Conservation (phyloP, 1,140 invertebrate genomes). For the Drosophila rhopaloa region DNA sequence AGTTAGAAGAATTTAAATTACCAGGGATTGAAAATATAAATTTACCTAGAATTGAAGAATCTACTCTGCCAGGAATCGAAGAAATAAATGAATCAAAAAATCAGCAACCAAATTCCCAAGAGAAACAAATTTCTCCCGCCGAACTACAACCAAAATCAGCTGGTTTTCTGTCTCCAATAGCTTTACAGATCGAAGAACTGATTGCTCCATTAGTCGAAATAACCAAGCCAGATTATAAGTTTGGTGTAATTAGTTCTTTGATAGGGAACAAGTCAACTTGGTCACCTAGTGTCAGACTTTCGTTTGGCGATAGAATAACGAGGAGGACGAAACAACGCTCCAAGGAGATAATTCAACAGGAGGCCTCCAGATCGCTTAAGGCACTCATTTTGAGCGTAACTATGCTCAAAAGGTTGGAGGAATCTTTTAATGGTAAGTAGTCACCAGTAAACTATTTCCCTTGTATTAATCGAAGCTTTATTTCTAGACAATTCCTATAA, state of each 20-base stretch:
- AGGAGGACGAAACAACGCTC: background rate
- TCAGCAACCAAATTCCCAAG: background rate
- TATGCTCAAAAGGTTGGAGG: background rate
- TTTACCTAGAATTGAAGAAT: background rate
- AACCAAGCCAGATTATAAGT: background rate
- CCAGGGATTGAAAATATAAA: background rate
- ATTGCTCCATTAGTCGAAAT: background rate
- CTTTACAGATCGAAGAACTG: background rate
- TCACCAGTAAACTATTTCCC: accelerated
- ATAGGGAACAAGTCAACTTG: constrained; percentile 12
- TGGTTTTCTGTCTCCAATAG: background rate
- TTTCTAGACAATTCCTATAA: background rate
- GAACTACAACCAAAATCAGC: background rate
- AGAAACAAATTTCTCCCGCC: background rate
- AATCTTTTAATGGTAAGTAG: background rate
- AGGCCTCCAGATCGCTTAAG: constrained; percentile 6
- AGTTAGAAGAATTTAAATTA: background rate
- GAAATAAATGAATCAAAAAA: background rate
- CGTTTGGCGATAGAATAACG: constrained; percentile 9
- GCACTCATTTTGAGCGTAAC: background rate
- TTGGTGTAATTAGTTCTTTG: background rate
- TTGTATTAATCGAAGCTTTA: background rate
- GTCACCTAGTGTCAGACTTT: background rate
- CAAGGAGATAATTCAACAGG: constrained; percentile 8
- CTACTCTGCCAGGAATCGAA: background rate